Percentiles rank a stretch among this genome's conserved stretches.
phyloP scores from a whole-genome alignment of 2,888 invertebrate genomes.

The Philaethria dido region DNA sequence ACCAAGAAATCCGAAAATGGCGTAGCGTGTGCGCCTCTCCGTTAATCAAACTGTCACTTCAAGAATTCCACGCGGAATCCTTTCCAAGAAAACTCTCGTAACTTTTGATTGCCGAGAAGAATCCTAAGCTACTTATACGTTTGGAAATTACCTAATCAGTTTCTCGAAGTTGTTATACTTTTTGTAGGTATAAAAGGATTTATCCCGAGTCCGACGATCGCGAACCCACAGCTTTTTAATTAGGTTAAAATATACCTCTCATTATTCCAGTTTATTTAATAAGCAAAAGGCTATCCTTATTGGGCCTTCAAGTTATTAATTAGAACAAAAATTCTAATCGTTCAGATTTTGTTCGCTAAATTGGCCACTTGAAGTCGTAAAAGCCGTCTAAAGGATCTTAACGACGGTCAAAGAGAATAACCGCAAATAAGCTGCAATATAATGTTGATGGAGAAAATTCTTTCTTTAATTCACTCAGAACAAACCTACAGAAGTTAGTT shows the following conservation, averaged over 20 bases:
- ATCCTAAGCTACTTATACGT: slow-evolving; percentile 73
- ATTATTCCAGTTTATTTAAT: slow-evolving; percentile 72
- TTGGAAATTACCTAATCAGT: slow-evolving; percentile 76
- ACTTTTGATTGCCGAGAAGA: slow-evolving; percentile 80
- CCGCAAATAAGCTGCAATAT: slow-evolving; percentile 83
- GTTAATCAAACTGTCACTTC: slow-evolving; percentile 84
- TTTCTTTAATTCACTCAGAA: slow-evolving; percentile 81
- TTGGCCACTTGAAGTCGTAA: slow-evolving; percentile 83
- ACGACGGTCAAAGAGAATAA: slow-evolving; percentile 84
- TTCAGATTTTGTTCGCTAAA: slow-evolving; percentile 80
- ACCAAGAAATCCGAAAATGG: slow-evolving; percentile 73
- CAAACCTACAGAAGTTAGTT: slow-evolving; percentile 69
- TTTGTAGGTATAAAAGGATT: slow-evolving; percentile 12
- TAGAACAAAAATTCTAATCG: slow-evolving; percentile 82
- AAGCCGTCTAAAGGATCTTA: slow-evolving; percentile 80
- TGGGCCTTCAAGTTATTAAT: slow-evolving; percentile 76
- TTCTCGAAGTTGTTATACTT: slow-evolving; percentile 54
- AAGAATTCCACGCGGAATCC: slow-evolving; percentile 82
- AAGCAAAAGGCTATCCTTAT: slow-evolving; percentile 66
- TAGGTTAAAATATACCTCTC: slow-evolving; percentile 60
- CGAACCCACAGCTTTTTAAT: slow-evolving; percentile 45
- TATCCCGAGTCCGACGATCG: slow-evolving; percentile 4
- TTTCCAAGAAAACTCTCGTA: slow-evolving; percentile 77
- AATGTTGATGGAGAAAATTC: slow-evolving; percentile 76
- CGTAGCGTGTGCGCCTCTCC: slow-evolving; percentile 78